Percentiles rank a stretch among this genome's conserved stretches.
Conservation (phyloP, 1,140 invertebrate species). For the Dreissena rostriformis region DNA sequence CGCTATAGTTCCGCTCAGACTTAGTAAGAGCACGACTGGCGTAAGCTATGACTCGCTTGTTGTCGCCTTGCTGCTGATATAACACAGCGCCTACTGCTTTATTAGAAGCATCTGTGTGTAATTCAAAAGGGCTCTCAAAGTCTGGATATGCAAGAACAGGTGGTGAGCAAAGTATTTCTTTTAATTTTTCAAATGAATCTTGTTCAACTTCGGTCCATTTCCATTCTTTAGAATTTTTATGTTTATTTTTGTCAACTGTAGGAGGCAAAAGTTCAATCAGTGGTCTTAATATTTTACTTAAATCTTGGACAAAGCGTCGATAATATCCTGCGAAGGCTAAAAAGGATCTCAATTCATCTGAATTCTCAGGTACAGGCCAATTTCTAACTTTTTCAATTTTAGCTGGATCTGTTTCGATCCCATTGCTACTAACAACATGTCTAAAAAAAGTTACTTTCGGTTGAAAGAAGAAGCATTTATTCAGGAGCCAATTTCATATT, state of each 20-base stretch:
- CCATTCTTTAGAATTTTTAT: neutral
- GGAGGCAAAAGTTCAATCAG: constrained; percentile 52
- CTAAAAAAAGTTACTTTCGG: constrained; percentile 63
- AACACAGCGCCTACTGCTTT: constrained; percentile 68
- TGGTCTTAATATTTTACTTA: constrained; percentile 60
- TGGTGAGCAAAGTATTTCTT: constrained; percentile 49
- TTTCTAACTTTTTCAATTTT: constrained; percentile 67
- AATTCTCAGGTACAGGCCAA: constrained; percentile 65
- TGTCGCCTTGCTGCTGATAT: constrained; percentile 64
- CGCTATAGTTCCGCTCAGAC: constrained; percentile 54
- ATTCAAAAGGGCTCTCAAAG: constrained; percentile 54
- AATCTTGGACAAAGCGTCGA: constrained; percentile 62
- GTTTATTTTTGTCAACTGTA: constrained; percentile 23
- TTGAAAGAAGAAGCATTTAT: constrained; percentile 78
- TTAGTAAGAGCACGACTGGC: constrained; percentile 34
- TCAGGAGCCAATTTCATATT: constrained; percentile 47
- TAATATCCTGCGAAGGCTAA: constrained; percentile 63
- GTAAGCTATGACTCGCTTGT: constrained; percentile 59
- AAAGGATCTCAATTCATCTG: constrained; percentile 69
- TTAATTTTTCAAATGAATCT: constrained; percentile 59
- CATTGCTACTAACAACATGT: constrained; percentile 63
- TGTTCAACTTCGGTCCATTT: constrained; percentile 42
- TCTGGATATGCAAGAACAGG: constrained; percentile 64
- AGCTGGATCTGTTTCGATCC: constrained; percentile 62
- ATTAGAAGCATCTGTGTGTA: constrained; percentile 62